Base-by-base conservation (phyloP, 1,140 invertebrate species). In the Manduca sexta region DNA sequence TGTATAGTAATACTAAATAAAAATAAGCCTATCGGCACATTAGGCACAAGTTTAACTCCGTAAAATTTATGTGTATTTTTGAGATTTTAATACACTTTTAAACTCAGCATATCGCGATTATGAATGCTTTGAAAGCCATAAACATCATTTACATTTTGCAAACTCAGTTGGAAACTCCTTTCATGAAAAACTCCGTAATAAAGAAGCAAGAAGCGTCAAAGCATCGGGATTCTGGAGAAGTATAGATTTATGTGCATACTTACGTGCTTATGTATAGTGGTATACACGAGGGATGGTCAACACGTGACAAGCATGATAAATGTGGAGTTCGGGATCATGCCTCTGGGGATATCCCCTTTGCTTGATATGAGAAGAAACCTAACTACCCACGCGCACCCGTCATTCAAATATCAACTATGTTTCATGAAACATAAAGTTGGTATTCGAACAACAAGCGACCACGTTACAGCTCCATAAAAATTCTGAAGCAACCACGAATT, bases 281-380 rank as follows among this genome's bases (percentile, higher is more conserved):
- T 77, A 71, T 62, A 63, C 54, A 69, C 80, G 76, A 75, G 74
- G 73, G 74, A 84, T 80, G 78, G 77, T 74, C 77, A 81, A 69
- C 71, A 70, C 80, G 77, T 82, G 80, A 80, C 77, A 75, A 73
- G 77, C 64, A 76, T 82, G 72, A 78, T 80, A 74, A 77, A 81
- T 81, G 74, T 71, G 64, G 64, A 73, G 60, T 73, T 69, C 67
- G 69, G 72, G 77, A 75, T 78, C 77, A 80, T 59, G 69, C 75
- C 80, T 73, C 76, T 39, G 45, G 76, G 72, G 76, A 76, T 43
- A 66, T 62, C 58, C 65, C 71, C 76, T 65, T 66, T 61, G 60
- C 56, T 68, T 40, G 52, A 60, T 64, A 53, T 21, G 38, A 51
- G 45, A 69, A 69, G 64, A 68, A 78, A 72, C 56, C 49, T 64